These are phyloP conservation scores for Encarsia formosa DNA, from an alignment of 2,888 invertebrate species.

Conservation along the genomic window DNA sequence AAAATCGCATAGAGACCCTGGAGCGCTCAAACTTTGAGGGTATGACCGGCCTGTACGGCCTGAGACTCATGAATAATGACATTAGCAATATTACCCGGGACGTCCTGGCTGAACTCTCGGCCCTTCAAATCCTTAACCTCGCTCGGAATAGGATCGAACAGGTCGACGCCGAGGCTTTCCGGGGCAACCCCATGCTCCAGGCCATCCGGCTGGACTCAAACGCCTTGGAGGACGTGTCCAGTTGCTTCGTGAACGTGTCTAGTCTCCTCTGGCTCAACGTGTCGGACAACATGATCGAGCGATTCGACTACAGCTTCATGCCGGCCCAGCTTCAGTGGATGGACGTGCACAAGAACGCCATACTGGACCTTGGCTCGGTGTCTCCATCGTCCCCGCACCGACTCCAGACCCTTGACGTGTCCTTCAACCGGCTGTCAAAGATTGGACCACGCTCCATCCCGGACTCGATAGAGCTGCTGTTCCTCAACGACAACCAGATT, in stretches of 20 bases:
- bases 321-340: constrained; percentile 82
- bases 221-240: constrained; percentile 74
- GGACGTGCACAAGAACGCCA: constrained; percentile 83
- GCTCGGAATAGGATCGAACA: constrained; percentile 77
- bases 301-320: constrained; percentile 84
- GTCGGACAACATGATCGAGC: constrained; percentile 82
- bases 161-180: constrained; percentile 78
- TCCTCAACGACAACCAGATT: constrained; percentile 86
- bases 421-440: constrained; percentile 80
- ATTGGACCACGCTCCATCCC: constrained; percentile 75
- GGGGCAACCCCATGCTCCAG: constrained; percentile 73
- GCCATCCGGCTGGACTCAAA: constrained; percentile 85
- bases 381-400: constrained; percentile 67
- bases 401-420: constrained; percentile 82
- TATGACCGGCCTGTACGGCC: constrained; percentile 78
- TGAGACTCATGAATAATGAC: constrained; percentile 85
- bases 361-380: constrained; percentile 70
- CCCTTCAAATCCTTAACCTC: constrained; percentile 80
- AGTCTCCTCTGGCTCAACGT: constrained; percentile 85
- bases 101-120: constrained; percentile 74
- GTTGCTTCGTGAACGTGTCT: constrained; percentile 77
- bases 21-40: constrained; percentile 80
- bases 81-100: constrained; percentile 76
- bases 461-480: constrained; percentile 78
- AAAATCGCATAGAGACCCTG: constrained; percentile 79